Conservation (phyloP, 1,140 invertebrate species). For the Grapholita molesta region DNA sequence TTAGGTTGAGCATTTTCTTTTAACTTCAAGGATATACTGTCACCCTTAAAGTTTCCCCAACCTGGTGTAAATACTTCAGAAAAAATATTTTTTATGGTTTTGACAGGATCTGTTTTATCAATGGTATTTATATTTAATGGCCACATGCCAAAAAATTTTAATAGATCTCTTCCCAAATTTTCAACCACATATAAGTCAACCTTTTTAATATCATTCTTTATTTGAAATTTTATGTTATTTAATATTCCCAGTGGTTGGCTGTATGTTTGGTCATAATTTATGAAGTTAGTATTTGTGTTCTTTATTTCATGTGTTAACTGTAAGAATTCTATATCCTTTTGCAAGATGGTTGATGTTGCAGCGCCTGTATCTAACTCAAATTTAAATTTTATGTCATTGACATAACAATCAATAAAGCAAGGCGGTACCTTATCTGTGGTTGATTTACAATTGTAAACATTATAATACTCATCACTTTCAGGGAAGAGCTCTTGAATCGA, state of each 20-base stretch:
- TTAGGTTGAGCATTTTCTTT: too few species aligned
- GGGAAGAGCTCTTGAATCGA: neutral
- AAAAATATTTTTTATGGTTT: neutral
- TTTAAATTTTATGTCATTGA: neutral
- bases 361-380: conserved; percentile 13
- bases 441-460: neutral
- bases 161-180: neutral
- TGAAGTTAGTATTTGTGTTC: neutral
- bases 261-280: conserved; percentile 7
- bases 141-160: conserved; percentile 9
- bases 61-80: conserved; percentile 10
- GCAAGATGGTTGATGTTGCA: neutral
- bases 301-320: neutral
- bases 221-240: neutral
- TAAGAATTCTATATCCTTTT: neutral
- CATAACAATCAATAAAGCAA: neutral
- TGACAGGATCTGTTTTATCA: neutral
- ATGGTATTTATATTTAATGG: neutral
- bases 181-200: neutral
- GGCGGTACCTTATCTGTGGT: conserved; percentile 8
- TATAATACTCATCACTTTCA: neutral
- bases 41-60: conserved; percentile 13
- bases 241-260: neutral
- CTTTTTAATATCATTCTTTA: neutral
- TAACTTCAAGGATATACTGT: neutral